These are phyloP conservation scores for Thamnophis sirtalis DNA, from an alignment of 2,113 vertebrate species.

Conservation along the genomic window DNA sequence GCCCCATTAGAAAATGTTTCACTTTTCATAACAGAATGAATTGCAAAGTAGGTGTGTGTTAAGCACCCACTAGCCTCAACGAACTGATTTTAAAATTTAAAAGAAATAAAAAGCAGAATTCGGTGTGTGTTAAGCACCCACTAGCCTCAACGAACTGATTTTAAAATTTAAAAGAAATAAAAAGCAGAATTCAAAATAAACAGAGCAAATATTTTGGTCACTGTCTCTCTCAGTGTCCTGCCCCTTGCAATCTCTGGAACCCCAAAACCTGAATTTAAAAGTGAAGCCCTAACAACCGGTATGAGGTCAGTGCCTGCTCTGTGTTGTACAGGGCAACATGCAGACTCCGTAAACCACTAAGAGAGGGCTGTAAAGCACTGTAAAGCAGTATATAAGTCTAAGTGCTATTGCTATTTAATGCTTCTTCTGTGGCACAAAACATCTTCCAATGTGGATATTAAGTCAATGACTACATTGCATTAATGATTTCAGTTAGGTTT, in stretches of 20 bases:
- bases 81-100: background rate
- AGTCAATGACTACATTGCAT: conserved; percentile 21
- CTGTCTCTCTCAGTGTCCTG: background rate
- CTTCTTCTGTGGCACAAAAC: background rate
- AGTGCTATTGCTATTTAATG: background rate
- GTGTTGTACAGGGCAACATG: background rate
- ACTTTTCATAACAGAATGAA: background rate
- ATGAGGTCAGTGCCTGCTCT: background rate
- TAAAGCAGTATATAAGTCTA: no score
- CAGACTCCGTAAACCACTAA: no score
- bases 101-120: background rate
- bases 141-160: background rate
- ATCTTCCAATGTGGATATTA: conserved; percentile 6
- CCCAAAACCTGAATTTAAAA: background rate
- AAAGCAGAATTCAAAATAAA: background rate
- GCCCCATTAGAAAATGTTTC: background rate
- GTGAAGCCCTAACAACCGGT: background rate
- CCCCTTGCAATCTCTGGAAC: background rate
- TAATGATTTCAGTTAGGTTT: conserved; percentile 29
- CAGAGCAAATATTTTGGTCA: background rate
- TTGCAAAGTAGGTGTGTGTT: background rate
- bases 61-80: background rate
- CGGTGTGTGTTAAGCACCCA: background rate
- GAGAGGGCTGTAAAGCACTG: no score
- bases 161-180: background rate